Evolutionary conservation across 2,888 invertebrate species (phyloP).

Genomic region (Teinopalpus imperialis): DNA sequence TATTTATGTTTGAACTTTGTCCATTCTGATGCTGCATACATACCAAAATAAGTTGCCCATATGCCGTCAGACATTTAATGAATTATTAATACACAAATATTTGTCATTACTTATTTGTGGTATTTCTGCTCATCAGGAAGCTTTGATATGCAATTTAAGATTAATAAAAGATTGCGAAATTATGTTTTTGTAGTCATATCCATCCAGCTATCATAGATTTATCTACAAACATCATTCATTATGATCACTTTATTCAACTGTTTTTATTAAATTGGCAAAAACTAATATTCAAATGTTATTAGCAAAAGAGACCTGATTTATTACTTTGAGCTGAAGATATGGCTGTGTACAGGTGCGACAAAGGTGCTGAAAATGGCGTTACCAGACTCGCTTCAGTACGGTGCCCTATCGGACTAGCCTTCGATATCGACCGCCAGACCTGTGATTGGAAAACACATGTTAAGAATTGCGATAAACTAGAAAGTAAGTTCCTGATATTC

Average conservation of each 20-base stretch:
- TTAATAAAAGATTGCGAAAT: no score
- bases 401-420: constrained; percentile 95
- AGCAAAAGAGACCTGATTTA: background rate
- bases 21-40: constrained; percentile 1
- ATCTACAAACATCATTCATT: no score
- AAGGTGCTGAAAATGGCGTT: constrained; percentile 92
- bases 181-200: no score
- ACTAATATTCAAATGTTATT: background rate
- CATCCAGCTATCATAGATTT: background rate
- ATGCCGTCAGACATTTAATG: constrained; percentile 2
- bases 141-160: no score
- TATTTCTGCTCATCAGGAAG: no score
- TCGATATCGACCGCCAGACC: constrained; percentile 96
- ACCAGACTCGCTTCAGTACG: constrained; percentile 94
- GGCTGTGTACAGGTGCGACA: constrained; percentile 92
- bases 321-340: constrained; percentile 45
- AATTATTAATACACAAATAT: background rate
- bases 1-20: constrained; percentile 24
- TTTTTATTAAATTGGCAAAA: background rate
- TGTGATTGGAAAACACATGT: constrained; percentile 98
- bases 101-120: background rate
- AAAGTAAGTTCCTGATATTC: constrained; percentile 89
- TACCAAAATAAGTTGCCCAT: constrained; percentile 2
- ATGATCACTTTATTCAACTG: no score
- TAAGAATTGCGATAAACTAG: constrained; percentile 95